Percentiles rank a stretch among this genome's conserved stretches.
These are phyloP conservation scores for Sepioteuthis lessoniana DNA, from an alignment of 2,888 invertebrate genomes.

Conservation along the genomic window DNA sequence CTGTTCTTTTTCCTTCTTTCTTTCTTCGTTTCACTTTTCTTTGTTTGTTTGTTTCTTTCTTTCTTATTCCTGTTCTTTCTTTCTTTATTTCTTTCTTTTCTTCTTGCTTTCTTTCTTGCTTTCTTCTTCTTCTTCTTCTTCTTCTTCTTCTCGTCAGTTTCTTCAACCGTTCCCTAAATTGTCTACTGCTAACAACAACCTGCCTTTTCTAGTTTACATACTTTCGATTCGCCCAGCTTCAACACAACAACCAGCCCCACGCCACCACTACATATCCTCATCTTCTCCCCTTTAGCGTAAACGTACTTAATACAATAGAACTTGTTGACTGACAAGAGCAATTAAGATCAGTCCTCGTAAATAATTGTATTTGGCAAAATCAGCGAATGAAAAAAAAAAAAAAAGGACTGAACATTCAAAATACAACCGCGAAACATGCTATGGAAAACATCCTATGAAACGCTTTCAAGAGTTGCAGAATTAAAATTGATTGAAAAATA, in stretches of 20 bases:
- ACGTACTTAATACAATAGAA: neutral
- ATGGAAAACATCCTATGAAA: neutral
- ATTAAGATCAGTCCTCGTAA: neutral
- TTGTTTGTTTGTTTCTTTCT: too few species aligned
- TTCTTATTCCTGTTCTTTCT: neutral
- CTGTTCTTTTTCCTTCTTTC: too few species aligned
- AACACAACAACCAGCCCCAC: neutral
- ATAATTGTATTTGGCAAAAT: neutral
- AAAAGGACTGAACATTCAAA: neutral
- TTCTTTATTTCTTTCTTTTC: neutral
- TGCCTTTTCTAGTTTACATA: neutral
- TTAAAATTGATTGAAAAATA: conserved; percentile 8
- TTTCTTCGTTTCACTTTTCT: too few species aligned
- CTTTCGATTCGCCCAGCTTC: neutral
- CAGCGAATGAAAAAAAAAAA: too few species aligned
- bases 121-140: too few species aligned
- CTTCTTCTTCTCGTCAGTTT: too few species aligned
- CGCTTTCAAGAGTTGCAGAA: neutral
- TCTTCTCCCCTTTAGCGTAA: neutral
- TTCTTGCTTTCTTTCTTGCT: too few species aligned
- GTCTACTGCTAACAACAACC: neutral
- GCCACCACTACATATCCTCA: neutral
- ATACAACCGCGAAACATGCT: neutral
- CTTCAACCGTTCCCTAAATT: neutral
- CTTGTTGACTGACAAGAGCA: neutral